Evolutionary conservation across 2,797 vertebrate species (phyloP).

Genomic region (Avahi laniger): DNA sequence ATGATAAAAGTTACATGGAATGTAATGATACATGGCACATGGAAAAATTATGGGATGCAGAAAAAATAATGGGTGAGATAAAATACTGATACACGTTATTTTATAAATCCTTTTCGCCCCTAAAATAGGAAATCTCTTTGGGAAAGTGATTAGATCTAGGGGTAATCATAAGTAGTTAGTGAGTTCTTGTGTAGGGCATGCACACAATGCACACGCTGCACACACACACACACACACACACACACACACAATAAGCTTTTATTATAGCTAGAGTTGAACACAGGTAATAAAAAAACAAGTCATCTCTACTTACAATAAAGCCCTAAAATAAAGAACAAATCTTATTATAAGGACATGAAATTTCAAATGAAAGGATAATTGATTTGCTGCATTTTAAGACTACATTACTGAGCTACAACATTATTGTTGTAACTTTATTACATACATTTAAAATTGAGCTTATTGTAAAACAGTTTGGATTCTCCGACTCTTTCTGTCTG

Average conservation of each 20-base stretch:
- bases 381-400: constrained; percentile 77
- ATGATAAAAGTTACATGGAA: not conserved
- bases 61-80: constrained; percentile 7
- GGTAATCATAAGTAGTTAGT: not conserved
- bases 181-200: not conserved
- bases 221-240: not conserved
- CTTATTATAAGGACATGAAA: constrained; percentile 67
- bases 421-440: constrained; percentile 79
- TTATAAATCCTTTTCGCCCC: not conserved
- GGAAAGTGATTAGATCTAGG: not conserved
- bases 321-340: constrained; percentile 63
- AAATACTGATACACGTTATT: not conserved
- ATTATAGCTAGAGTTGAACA: constrained; percentile 14
- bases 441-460: constrained; percentile 79
- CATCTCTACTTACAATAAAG: constrained; percentile 72
- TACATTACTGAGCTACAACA: constrained; percentile 70
- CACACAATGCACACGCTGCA: not conserved
- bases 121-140: not conserved
- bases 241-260: not conserved
- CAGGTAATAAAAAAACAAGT: constrained; percentile 69
- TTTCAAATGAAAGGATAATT: constrained; percentile 77
- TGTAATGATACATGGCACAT: not conserved
- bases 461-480: constrained; percentile 76
- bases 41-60: not conserved
- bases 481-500: constrained; percentile 66